phyloP scores from a whole-genome alignment of 2,113 vertebrate species.

The Vidua chalybeata region DNA sequence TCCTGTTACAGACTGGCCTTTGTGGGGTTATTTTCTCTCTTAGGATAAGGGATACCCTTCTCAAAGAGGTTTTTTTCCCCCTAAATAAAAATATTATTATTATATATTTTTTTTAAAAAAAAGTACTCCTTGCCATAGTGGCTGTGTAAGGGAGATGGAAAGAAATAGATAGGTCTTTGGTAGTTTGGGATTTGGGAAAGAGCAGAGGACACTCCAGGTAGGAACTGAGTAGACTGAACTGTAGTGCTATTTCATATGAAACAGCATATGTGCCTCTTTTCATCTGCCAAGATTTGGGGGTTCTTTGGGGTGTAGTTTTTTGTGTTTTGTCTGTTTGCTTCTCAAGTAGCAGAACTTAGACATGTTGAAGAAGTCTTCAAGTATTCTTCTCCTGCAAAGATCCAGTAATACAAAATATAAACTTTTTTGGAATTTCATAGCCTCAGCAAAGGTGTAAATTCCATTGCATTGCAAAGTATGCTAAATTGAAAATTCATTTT shows the following conservation, averaged over 20 bases:
- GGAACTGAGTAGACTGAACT: neutral
- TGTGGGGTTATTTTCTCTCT: neutral
- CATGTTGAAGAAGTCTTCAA: neutral
- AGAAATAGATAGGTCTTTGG: too few species aligned
- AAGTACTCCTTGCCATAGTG: neutral
- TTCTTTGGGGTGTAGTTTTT: neutral
- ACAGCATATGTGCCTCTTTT: neutral
- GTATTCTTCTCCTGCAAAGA: neutral
- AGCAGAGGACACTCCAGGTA: too few species aligned
- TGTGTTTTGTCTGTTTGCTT: neutral
- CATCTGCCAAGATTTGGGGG: accelerated
- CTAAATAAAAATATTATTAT: neutral
- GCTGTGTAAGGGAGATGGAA: neutral
- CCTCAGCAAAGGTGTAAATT: neutral
- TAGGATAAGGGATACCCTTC: neutral
- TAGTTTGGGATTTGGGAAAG: neutral
- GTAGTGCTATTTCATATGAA: neutral
- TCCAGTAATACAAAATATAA: neutral
- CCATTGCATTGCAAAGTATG: neutral
- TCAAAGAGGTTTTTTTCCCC: neutral
- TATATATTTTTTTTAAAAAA: too few species aligned
- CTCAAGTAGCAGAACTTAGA: neutral
- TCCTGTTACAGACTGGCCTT: neutral
- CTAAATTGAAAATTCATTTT: neutral
- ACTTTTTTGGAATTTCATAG: neutral